Base-by-base conservation (phyloP, 2,888 invertebrate species). In the Lathronympha strigana region DNA sequence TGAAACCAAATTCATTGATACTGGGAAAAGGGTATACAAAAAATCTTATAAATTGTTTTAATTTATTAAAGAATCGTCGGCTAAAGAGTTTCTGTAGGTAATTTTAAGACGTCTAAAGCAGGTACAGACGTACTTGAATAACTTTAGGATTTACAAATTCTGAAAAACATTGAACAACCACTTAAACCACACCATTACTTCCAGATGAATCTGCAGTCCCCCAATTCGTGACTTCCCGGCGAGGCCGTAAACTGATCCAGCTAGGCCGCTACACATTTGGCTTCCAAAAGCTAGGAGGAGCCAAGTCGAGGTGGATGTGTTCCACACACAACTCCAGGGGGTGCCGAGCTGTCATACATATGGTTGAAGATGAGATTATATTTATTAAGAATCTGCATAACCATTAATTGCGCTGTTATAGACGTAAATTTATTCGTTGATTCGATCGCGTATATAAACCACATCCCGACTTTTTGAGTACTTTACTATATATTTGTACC, bases 281-380 rank as follows among this genome's bases (percentile, higher is more conserved):
- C 9, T 61, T 63, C 33, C 68, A 72, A 38, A 66, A 45, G 25
- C 36, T 49, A 5, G 61, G 38, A 3, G 67, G 64, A 2, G 38
- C n/a, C 0, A 74, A 70, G 17, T 53, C 47, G 0, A 57, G 69
- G 6, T 77, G 76, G 77, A 49, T 63, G 5, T 78, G 75, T 49
- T 71, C 74, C 1, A 71, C 73, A 0, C 73, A 75, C 53, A 68
- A 71, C 50, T 55, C 58, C 8, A 63, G 50, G 11, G 70, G 72
- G 0, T 77, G 76, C 53, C 63, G 68, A 4, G 77, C 76, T 1
- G 47, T 68, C 5, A 50, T 74, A 2, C 67, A 71, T 19, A 76
- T 76, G 1, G 5, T 73, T 0, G 54, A 71, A 4, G 64, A 67
- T 4, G 53, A 68, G 4, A 72, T 76, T 4, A 43, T 71, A 2